Evolutionary conservation across 1,140 invertebrate genomes (phyloP), one percentile per base, ranked within the genome.

Genomic region (Pogonognathellus flavescens): DNA sequence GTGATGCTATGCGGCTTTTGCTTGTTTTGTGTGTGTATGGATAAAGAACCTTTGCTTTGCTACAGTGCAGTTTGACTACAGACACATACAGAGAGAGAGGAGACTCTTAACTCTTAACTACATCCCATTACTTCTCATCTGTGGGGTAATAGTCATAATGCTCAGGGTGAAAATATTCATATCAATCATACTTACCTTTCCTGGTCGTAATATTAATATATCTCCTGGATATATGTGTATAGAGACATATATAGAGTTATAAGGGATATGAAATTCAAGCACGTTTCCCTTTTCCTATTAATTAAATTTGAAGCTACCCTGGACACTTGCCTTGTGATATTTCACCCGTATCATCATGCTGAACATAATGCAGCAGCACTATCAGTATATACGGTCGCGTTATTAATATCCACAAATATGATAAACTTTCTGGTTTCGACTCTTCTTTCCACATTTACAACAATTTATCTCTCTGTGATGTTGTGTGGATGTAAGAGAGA

Each of bases 131-230:
- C 70, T 76, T 16, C 70, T 76, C 70, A 76, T 76, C 70, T 76
- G 13, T 16, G 41, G 25, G 14, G 31, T n/a, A 76, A 50, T 14
- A 76, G 31, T 76, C 70, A 76, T 76, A 76, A 76, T 76, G 70
- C 70, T 76, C 70, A 76, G 31, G 41, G 70, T 50, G 70, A 76
- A 76, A 76, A 76, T 76, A 76, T 76, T 76, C 70, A 49, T 76
- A 76, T 76, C 70, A 76, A 76, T 76, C 70, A 76, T 76, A 76
- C 70, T 76, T 76, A 76, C 25, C 53, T 57, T 57, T 13, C 53
- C 11, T 57, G 31, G 2, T 41, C 6, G 31, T 57, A 14, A 57
- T n/a, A 57, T 57, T 57, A 57, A 57, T 41, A 41, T 41, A 41
- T 41, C 31, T 41, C 6, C 6, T n/a, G 53, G 1, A 57, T 57